A percentile compares a stretch with the other conserved stretches of the same genome.
Conservation (phyloP, 2,797 vertebrate species). For the Mallotus villosus region DNA sequence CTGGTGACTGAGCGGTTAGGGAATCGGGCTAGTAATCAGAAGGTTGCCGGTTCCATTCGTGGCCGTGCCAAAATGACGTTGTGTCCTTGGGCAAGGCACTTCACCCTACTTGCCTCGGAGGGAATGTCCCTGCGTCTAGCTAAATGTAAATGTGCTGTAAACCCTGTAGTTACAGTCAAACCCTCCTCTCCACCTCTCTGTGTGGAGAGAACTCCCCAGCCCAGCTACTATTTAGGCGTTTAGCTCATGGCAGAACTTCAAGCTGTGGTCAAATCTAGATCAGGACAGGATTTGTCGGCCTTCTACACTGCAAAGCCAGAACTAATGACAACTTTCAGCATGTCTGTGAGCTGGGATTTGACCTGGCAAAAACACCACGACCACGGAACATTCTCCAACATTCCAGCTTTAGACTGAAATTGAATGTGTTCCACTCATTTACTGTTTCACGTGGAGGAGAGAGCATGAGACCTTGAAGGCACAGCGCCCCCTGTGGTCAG, state of each 20-base stretch:
- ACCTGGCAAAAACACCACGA: slow-evolving; percentile 3
- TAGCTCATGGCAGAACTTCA: neutral
- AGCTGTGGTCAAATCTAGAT: slow-evolving; percentile 1
- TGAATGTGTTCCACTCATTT: slow-evolving; percentile 12
- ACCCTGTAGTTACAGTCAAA: neutral
- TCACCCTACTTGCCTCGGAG: no score
- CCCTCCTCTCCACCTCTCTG: neutral
- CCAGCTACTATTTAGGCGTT: slow-evolving; percentile 6
- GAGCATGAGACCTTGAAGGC: neutral
- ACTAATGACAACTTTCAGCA: slow-evolving; percentile 3
- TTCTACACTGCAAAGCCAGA: slow-evolving; percentile 1
- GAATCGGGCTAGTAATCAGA: no score
- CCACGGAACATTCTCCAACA: slow-evolving; percentile 7
- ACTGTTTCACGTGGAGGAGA: neutral
- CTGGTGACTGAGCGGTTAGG: no score
- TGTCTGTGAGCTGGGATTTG: slow-evolving; percentile 11
- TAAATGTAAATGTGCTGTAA: neutral
- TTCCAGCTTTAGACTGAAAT: neutral
- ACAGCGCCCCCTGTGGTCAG: slow-evolving; percentile 53
- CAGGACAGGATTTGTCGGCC: neutral
- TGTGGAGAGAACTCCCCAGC: no score
- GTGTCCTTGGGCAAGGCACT: no score
- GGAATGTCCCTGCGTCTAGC: no score
- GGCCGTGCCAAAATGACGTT: no score
- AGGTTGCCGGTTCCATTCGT: no score